phyloP scores from a whole-genome alignment of 2,797 vertebrate genomes.

The Danio jaintianensis region DNA sequence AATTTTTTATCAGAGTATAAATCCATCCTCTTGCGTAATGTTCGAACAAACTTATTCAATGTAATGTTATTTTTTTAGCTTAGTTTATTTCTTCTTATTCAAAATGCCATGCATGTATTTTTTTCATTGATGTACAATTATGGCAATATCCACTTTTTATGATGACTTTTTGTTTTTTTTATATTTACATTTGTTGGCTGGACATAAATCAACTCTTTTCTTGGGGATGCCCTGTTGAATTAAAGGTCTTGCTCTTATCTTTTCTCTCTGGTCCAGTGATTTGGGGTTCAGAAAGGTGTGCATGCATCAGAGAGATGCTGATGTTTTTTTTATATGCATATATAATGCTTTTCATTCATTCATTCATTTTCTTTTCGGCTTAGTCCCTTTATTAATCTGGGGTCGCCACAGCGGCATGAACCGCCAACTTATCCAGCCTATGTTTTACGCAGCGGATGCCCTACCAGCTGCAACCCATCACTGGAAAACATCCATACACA shows the following conservation, averaged over 20 bases:
- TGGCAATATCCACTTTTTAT: slow-evolving; percentile 46
- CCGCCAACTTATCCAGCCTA: no score
- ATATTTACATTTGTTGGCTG: slow-evolving; percentile 45
- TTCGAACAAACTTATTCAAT: slow-evolving; percentile 32
- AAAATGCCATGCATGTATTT: slow-evolving; percentile 53
- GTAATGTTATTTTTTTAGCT: slow-evolving; percentile 29
- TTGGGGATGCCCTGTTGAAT: slow-evolving; percentile 48
- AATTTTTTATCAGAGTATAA: background rate
- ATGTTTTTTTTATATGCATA: background rate
- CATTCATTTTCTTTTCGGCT: no score
- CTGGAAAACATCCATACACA: no score
- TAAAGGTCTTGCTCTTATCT: slow-evolving; percentile 52
- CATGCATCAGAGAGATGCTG: slow-evolving; percentile 22
- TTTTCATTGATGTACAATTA: slow-evolving; percentile 42
- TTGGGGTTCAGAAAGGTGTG: slow-evolving; percentile 43
- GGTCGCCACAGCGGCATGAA: no score
- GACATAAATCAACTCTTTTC: slow-evolving; percentile 45
- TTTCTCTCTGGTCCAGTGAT: slow-evolving; percentile 43
- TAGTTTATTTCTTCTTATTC: slow-evolving; percentile 19
- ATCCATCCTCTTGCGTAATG: slow-evolving; percentile 21
- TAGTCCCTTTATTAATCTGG: no score
- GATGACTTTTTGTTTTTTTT: slow-evolving; percentile 42
- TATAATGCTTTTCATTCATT: no score
- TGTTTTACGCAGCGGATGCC: no score
- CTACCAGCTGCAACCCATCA: no score